Percentiles rank a stretch among this genome's conserved stretches.
Conservation (phyloP, 2,113 vertebrate genomes). For the Alligator mississippiensis region DNA sequence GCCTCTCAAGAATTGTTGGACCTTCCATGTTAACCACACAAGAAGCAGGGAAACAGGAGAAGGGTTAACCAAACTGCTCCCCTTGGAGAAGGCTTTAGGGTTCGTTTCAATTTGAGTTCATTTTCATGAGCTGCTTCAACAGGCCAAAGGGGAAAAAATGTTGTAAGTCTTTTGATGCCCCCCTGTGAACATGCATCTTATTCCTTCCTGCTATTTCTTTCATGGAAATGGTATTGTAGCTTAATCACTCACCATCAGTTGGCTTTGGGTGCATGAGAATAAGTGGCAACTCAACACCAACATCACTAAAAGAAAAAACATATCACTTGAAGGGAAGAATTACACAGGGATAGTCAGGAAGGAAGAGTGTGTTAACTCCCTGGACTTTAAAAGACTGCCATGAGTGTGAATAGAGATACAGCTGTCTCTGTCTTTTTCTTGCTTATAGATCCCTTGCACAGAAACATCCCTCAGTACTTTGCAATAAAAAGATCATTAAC, state of each 20-base stretch:
- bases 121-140: not conserved
- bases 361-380: not conserved
- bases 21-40: not conserved
- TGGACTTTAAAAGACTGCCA: not conserved
- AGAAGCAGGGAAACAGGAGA: not conserved
- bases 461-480: not conserved
- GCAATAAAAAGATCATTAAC: not conserved
- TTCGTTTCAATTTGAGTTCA: not conserved
- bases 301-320: slow-evolving; percentile 77
- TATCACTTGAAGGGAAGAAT: not conserved
- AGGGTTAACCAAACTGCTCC: not conserved
- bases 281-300: slow-evolving; percentile 86
- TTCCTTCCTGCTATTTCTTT: accelerated
- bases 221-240: not conserved
- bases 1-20: not conserved
- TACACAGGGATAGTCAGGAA: not conserved
- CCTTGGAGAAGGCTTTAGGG: not conserved
- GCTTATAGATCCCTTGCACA: not conserved
- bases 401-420: not conserved
- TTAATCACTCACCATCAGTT: slow-evolving; percentile 69
- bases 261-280: slow-evolving; percentile 91
- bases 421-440: not conserved
- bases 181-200: not conserved
- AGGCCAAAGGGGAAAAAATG: too few species aligned
- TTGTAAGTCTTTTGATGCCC: not conserved